Base-by-base conservation (phyloP, 2,797 vertebrate genomes). In the Anableps anableps region DNA sequence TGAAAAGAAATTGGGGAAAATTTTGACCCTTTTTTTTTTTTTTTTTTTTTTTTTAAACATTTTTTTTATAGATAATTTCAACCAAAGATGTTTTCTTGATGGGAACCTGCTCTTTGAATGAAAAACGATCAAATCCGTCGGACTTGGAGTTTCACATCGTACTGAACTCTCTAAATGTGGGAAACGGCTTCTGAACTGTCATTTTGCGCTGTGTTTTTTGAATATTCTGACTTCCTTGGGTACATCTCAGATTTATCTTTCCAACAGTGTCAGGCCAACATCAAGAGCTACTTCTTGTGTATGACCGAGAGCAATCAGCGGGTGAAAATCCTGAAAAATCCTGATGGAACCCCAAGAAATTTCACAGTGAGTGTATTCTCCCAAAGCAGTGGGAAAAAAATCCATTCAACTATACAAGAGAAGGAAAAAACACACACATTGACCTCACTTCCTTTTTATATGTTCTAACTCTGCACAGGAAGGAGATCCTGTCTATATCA, bases 281-380 rank as follows among this genome's bases (percentile, higher is more conserved):
- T 97, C 83, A 96, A 94, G 91, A 96, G 92, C 80, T 96, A 93
- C 78, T 93, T 96, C 87, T 90, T 96, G 71, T 97, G 96, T 75
- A 94, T 96, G 96, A 94, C 95, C 0, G 96, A 97, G 78, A 96
- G 95, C 16, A 91, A 96, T 64, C 95, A 97, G 89, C 92, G 92
- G 51, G 93, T 97, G 0, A 95, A 93, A 84, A 96, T 96, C 23
- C 93, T 96, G 21, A 96, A 90, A 81, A 96, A 95, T 45, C 89
- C 88, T 51, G 94, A 96, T 3, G 95, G 96, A 41, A 85, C 64
- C 10, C 83, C 92, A 0, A 94, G 90, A 66, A 95, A 94, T 31
- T 96, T 96, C 5, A 96, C 92, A 58, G 96, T 96, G 86, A 92
- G 88, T 17, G 0, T 60, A 58, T 11, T 36, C 23, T 19, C 5